Base-by-base conservation (phyloP, 2,113 vertebrate species). In the Trinectes maculatus region DNA sequence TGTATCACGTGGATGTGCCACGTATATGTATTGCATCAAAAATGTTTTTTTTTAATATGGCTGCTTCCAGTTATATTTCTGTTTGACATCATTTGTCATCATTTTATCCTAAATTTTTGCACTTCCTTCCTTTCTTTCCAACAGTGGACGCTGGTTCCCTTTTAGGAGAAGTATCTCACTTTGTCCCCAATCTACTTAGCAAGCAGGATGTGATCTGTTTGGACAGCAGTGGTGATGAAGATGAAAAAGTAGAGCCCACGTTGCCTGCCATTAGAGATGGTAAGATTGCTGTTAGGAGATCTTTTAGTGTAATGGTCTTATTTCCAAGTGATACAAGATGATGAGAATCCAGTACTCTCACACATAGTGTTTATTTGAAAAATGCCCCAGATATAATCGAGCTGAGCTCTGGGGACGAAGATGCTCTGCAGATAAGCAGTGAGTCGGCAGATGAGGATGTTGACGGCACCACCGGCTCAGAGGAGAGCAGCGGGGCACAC, bases 401-500 rank as follows among this genome's bases (percentile, higher is more conserved):
- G 82, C 91, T 99, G 73, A 99, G 98, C 77, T 99, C 97, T 2
- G 98, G 96, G 64, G 98, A 98, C 18, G 98, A 99, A 49, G 96
- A 96, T 18, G 76, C 94, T 21, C 88, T 98, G 71, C 95, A 96
- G 66, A 95, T 97, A 64, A 96, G 94, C 90, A 98, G 95, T n/a
- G 96, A 97, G 60, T 96, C 95, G 56, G 92, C 94, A 11, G 95
- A 95, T 1, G 98, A 98, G 65, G 95, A 94, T 2, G 93, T 90
- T 0, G 94, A 95, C 3, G 71, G 81, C 10, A 64, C 85, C 1
- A 25, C 56, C 0, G 92, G 92, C 34, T 92, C 90, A 3, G 95
- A 96, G 80, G 97, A 98, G 84, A 97, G 96, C 90, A 97, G 96
- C 5, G 97, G 96, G 24, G 95, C 98, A 8, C 98, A 99, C 26